phyloP scores from a whole-genome alignment of 2,113 vertebrate species.

The Peucedramus taeniatus region DNA sequence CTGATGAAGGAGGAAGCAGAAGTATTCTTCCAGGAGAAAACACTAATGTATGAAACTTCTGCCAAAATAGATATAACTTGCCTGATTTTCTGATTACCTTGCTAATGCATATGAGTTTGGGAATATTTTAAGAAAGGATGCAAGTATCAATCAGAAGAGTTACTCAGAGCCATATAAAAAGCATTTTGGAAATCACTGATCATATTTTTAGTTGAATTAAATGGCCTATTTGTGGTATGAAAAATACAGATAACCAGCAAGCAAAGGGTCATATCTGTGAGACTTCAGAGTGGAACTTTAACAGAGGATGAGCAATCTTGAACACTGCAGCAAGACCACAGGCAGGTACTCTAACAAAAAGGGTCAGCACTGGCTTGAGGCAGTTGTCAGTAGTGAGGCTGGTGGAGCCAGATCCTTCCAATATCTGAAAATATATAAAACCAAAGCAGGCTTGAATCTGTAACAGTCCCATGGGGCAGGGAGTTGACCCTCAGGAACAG shows the following conservation, averaged over 20 bases:
- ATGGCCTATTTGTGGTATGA: not conserved
- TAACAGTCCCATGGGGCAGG: accelerated
- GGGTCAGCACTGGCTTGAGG: not conserved
- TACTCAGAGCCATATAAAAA: not conserved
- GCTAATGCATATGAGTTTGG: not conserved
- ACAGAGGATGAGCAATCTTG: not conserved
- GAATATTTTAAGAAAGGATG: not conserved
- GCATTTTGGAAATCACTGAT: not conserved
- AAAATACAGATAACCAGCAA: not conserved
- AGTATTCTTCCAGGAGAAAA: not conserved
- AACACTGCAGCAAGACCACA: not conserved
- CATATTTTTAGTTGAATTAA: not conserved
- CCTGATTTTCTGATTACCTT: not conserved
- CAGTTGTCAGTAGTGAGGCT: not conserved
- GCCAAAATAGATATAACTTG: not conserved
- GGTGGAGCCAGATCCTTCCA: not conserved
- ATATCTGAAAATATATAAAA: not conserved
- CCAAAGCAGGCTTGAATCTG: not conserved
- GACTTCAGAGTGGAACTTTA: not conserved
- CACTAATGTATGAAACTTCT: not conserved
- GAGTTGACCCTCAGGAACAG: not conserved
- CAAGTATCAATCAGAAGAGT: not conserved
- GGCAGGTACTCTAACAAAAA: not conserved
- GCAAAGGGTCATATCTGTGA: not conserved
- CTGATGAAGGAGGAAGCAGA: not conserved